A percentile compares a stretch with the other conserved stretches of the same genome.
These are phyloP conservation scores for Dasypolia templi DNA, from an alignment of 2,888 invertebrate species.

Conservation along the genomic window DNA sequence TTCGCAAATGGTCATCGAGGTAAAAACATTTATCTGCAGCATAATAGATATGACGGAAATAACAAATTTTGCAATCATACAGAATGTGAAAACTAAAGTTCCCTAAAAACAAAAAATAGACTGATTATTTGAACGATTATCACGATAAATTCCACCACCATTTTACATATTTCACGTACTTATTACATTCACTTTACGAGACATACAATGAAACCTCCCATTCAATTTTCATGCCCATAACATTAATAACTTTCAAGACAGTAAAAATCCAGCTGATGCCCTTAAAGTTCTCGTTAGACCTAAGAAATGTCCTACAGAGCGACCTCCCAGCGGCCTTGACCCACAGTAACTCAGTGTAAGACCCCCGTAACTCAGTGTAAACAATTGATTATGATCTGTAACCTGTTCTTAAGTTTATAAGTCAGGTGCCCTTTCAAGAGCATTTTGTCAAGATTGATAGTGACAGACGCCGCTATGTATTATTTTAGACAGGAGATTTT, in stretches of 20 bases:
- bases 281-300: slow-evolving; percentile 58
- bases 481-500: slow-evolving; percentile 8
- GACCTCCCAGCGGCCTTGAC: slow-evolving; percentile 67
- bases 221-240: slow-evolving; percentile 13
- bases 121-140: background rate
- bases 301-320: slow-evolving; percentile 58
- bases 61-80: background rate
- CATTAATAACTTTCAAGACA: slow-evolving; percentile 30
- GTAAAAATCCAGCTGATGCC: slow-evolving; percentile 54
- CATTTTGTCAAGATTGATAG: slow-evolving; percentile 52
- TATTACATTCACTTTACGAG: slow-evolving; percentile 12
- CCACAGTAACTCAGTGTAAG: slow-evolving; percentile 64
- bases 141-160: background rate
- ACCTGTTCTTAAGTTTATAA: slow-evolving; percentile 65
- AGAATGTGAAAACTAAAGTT: background rate
- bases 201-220: slow-evolving; percentile 14
- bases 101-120: background rate
- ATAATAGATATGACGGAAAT: background rate
- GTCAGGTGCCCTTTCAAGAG: slow-evolving; percentile 64
- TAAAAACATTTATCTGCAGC: background rate
- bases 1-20: slow-evolving; percentile 39
- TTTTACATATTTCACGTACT: slow-evolving; percentile 3
- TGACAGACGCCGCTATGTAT: slow-evolving; percentile 42
- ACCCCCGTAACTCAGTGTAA: slow-evolving; percentile 64
- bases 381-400: slow-evolving; percentile 72